phyloP scores from a whole-genome alignment of 2,797 vertebrate genomes.

The Melanotaenia maccullochi region DNA sequence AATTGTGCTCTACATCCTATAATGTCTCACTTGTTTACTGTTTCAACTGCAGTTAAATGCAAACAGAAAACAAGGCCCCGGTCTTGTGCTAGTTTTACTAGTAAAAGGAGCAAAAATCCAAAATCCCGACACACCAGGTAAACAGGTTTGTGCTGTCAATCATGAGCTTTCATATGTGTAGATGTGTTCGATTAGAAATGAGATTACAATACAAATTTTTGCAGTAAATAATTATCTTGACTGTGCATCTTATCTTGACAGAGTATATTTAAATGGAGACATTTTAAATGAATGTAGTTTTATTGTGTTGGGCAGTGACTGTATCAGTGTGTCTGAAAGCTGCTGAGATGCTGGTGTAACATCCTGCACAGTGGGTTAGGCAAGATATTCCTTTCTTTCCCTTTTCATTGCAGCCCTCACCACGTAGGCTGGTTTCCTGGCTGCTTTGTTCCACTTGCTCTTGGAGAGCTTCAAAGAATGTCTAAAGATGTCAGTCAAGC shows the following conservation, averaged over 20 bases:
- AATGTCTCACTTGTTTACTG: no score
- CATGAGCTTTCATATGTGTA: background rate
- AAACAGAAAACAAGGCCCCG: background rate
- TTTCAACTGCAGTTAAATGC: background rate
- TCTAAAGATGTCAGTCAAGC: slow-evolving; percentile 57
- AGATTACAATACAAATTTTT: no score
- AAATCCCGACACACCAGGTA: background rate
- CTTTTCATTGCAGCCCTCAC: slow-evolving; percentile 26
- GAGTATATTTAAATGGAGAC: no score
- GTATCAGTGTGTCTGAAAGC: background rate
- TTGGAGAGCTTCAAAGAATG: slow-evolving; percentile 48
- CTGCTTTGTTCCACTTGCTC: slow-evolving; percentile 52
- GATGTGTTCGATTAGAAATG: background rate
- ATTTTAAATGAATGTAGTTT: background rate
- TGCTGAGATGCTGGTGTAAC: slow-evolving; percentile 18
- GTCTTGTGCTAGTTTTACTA: no score
- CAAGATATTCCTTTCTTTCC: slow-evolving; percentile 25
- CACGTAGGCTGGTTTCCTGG: slow-evolving; percentile 50
- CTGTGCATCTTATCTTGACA: no score
- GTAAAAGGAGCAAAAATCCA: background rate
- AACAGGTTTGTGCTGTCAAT: background rate
- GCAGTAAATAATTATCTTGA: no score
- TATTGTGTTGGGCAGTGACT: background rate
- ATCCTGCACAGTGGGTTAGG: slow-evolving; percentile 47
- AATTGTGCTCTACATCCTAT: no score